phyloP scores from a whole-genome alignment of 2,888 invertebrate species.

The Caenorhabditis imperialis region DNA sequence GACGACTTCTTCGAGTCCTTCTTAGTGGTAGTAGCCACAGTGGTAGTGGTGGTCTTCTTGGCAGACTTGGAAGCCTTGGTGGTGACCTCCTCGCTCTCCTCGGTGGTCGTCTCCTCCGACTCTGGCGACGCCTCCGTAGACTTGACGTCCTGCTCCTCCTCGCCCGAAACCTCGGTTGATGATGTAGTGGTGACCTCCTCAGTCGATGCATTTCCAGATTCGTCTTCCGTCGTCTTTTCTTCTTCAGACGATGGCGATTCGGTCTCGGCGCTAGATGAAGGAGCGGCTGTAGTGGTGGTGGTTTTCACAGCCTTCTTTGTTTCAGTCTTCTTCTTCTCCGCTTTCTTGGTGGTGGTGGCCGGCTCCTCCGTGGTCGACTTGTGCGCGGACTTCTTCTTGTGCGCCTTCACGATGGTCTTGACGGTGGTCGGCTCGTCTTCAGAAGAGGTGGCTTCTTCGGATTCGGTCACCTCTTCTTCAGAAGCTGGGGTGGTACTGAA shows the following conservation, averaged over 20 bases:
- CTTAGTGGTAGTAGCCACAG: conserved; percentile 23
- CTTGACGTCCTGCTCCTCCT: conserved; percentile 34
- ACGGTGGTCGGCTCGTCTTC: conserved; percentile 28
- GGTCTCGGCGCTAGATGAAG: conserved; percentile 37
- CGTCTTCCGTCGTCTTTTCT: conserved; percentile 49
- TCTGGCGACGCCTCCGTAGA: conserved; percentile 41
- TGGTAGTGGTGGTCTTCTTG: conserved; percentile 26
- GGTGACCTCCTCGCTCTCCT: conserved; percentile 25
- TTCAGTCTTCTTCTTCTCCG: conserved; percentile 45
- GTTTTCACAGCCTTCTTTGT: conserved; percentile 46
- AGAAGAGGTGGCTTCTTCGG: conserved; percentile 30
- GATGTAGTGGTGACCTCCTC: conserved; percentile 39
- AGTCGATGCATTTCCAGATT: conserved; percentile 40
- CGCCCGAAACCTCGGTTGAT: conserved; percentile 42
- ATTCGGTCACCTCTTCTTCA: conserved; percentile 7
- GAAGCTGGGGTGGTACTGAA: conserved; percentile 33
- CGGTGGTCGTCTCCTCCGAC: conserved; percentile 20
- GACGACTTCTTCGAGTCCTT: conserved; percentile 40
- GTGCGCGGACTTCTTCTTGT: conserved; percentile 35
- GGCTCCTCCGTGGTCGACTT: conserved; percentile 29
- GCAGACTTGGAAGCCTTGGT: conserved; percentile 25
- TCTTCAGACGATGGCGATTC: conserved; percentile 53
- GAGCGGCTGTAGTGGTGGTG: conserved; percentile 35
- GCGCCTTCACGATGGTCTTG: conserved; percentile 34
- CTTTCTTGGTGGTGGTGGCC: conserved; percentile 34